These are phyloP conservation scores for Galbula dea DNA, from an alignment of 2,113 vertebrate genomes.

Conservation along the genomic window DNA sequence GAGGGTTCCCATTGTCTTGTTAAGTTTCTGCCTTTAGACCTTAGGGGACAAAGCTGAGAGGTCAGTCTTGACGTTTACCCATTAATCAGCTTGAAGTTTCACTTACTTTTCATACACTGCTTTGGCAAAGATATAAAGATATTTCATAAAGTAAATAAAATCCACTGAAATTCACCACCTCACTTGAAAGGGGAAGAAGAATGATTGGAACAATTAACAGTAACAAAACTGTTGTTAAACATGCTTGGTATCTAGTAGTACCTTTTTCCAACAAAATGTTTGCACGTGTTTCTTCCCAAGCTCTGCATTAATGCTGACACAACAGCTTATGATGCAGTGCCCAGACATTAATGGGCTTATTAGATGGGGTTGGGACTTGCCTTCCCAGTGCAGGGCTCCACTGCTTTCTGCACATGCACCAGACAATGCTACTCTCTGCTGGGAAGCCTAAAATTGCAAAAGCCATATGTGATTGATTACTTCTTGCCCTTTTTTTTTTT, in stretches of 20 bases:
- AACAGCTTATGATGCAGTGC: not conserved
- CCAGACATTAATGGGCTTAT: not conserved
- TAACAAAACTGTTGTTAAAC: not conserved
- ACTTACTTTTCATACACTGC: not conserved
- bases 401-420: not conserved
- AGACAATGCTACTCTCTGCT: not conserved
- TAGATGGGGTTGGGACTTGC: accelerated
- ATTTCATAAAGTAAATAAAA: not conserved
- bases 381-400: not conserved
- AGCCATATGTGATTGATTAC: not conserved
- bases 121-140: not conserved
- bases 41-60: not conserved
- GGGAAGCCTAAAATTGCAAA: not conserved
- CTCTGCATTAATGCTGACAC: not conserved
- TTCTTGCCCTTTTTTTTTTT: not conserved
- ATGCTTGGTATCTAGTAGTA: not conserved
- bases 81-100: not conserved
- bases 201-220: not conserved
- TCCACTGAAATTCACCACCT: not conserved
- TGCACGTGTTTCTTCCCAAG: not conserved
- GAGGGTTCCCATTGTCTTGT: not conserved
- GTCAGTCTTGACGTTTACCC: not conserved
- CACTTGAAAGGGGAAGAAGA: not conserved
- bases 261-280: not conserved
- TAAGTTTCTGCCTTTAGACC: not conserved